Percentiles rank a stretch among this genome's conserved stretches.
Conservation (phyloP, 2,888 invertebrate species). For the Eulithis prunata region DNA sequence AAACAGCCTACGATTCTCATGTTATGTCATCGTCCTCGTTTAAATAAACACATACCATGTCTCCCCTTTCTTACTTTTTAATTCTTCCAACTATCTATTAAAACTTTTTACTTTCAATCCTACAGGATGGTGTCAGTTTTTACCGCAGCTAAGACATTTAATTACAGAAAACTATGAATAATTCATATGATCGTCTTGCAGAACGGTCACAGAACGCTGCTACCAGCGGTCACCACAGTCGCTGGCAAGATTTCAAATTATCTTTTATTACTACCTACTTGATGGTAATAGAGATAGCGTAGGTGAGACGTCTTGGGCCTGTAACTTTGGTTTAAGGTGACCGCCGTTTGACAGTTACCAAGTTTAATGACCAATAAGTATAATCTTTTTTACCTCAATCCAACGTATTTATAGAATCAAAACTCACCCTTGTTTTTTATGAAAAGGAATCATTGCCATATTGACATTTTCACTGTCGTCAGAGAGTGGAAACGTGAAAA, state of each 20-base stretch:
- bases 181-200: constrained; percentile 70
- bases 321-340: constrained; percentile 21
- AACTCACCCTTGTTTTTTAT: too few relatives aligned
- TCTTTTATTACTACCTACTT: constrained; percentile 41
- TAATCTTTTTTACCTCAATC: too few relatives aligned
- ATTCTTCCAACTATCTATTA: constrained; percentile 17
- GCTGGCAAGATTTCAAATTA: constrained; percentile 41
- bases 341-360: background rate
- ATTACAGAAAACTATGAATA: constrained; percentile 63
- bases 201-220: constrained; percentile 79
- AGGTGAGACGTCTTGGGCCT: constrained; percentile 7
- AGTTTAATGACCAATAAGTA: too few relatives aligned
- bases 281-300: constrained; percentile 23
- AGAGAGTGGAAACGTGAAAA: too few relatives aligned
- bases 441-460: too few relatives aligned
- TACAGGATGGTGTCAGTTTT: constrained; percentile 44
- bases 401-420: too few relatives aligned
- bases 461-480: too few relatives aligned
- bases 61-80: constrained; percentile 30
- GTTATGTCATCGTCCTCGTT: constrained; percentile 16
- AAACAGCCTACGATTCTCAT: background rate
- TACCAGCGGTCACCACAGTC: constrained; percentile 68
- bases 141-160: constrained; percentile 41
- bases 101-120: constrained; percentile 34
- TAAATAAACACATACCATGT: constrained; percentile 28